phyloP scores from a whole-genome alignment of 2,113 vertebrate genomes.

The Sylvilagus bachmani region DNA sequence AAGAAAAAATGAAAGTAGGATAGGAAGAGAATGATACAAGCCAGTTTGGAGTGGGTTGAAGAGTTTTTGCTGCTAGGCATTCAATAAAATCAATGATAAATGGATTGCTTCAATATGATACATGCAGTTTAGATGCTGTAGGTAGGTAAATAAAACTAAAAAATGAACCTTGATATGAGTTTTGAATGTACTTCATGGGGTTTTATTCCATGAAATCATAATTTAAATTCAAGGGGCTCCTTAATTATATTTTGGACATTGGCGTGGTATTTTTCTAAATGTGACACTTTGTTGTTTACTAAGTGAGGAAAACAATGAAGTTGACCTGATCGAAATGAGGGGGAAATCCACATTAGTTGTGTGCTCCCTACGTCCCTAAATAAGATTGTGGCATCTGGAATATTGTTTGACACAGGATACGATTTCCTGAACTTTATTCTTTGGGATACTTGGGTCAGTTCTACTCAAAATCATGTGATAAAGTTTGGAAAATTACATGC shows the following conservation, averaged over 20 bases:
- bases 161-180: neutral
- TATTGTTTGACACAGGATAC: neutral
- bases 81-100: too few species aligned
- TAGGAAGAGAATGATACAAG: neutral
- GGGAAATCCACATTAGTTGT: neutral
- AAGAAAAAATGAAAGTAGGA: too few species aligned
- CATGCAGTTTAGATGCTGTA: neutral
- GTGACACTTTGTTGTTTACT: neutral
- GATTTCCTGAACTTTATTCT: neutral
- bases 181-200: neutral
- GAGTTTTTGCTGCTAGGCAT: neutral
- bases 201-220: neutral
- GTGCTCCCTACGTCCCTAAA: neutral
- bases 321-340: neutral
- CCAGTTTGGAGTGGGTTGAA: neutral
- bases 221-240: neutral
- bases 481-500: neutral
- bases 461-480: neutral
- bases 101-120: neutral
- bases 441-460: neutral
- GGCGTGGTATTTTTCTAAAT: neutral
- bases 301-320: neutral
- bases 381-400: neutral
- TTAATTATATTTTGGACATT: neutral
- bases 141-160: neutral